Percentiles rank a stretch among this genome's conserved stretches.
Evolutionary conservation across 2,888 invertebrate species (phyloP).

Genomic region (Griposia aprilina): DNA sequence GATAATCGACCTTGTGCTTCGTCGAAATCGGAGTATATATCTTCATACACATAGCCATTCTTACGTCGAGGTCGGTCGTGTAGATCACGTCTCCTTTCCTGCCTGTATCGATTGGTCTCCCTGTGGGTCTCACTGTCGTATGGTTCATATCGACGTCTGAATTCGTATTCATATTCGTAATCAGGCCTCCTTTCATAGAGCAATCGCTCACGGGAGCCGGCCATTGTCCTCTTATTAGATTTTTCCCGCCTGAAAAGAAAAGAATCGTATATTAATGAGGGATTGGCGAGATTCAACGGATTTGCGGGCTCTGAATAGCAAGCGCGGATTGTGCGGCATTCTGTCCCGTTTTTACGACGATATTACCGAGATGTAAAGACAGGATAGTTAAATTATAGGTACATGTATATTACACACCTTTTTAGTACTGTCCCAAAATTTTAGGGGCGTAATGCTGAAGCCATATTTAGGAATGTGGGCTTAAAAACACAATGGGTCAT

Average conservation of each 20-base stretch:
- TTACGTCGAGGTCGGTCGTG: constrained; percentile 80
- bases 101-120: constrained; percentile 71
- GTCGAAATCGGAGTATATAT: constrained; percentile 88
- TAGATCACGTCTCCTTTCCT: constrained; percentile 71
- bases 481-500: constrained; percentile 61
- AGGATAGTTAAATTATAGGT: constrained; percentile 56
- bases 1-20: constrained; percentile 88
- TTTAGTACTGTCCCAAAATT: constrained; percentile 48
- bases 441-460: constrained; percentile 42
- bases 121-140: constrained; percentile 68
- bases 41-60: constrained; percentile 88
- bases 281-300: constrained; percentile 65
- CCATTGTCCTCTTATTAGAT: constrained; percentile 81
- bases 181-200: constrained; percentile 84
- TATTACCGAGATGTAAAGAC: constrained; percentile 53
- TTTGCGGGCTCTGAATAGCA: constrained; percentile 61
- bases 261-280: constrained; percentile 75
- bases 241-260: constrained; percentile 78
- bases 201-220: constrained; percentile 85
- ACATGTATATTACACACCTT: constrained; percentile 47
- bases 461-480: constrained; percentile 52
- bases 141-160: constrained; percentile 76
- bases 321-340: constrained; percentile 40
- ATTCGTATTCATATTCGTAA: constrained; percentile 79
- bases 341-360: constrained; percentile 52